Evolutionary conservation across 2,797 vertebrate species (phyloP), one percentile per base, ranked within the genome.

Genomic region (Peromyscus nudipes): DNA sequence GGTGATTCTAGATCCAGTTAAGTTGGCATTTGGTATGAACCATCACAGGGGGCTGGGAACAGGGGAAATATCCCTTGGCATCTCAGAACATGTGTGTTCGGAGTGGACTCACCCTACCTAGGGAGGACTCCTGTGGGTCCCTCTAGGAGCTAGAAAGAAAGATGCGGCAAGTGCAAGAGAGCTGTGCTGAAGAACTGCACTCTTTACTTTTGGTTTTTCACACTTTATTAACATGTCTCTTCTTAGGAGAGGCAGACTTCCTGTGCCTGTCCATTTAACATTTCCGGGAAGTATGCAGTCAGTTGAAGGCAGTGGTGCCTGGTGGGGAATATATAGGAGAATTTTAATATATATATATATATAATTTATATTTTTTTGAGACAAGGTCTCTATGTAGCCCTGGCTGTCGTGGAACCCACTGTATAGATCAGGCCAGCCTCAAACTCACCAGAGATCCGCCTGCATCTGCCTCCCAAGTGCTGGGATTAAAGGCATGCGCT

Each of bases 251-350:
- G 9, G 19, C 40, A 0, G 2, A 3, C 69, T 60, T 25, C 27
- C 27, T 23, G 10, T 65, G 49, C 75, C 62, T 91, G 37, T 65
- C 64, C 4, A 1, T 75, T 27, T 65, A 9, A 1, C 71, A 12
- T 43, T 73, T 31, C 43, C 17, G 23, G 40, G 19, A 14, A 5
- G 25, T 13, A 4, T 2, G 25, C 34, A 40, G 11, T 37, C 52
- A 76, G 77, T 11, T 4, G 0, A 0, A 17, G 60, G 62, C 40
- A 4, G 0, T 10, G 31, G 12, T 4, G 0, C 4, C 23, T 25
- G 3, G 7, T 43, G 40, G 83, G 57, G 12, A 46, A 89, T 75
- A 43, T 31, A 29, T 6, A 10, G 7, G 0, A 4, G 1, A 1
- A 9, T 37, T 71, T 4, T 43, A 43, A 34, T 55, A 1, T 46